Percentiles rank a stretch among this genome's conserved stretches.
phyloP scores from a whole-genome alignment of 2,113 vertebrate species.

The Cinclus mexicanus region DNA sequence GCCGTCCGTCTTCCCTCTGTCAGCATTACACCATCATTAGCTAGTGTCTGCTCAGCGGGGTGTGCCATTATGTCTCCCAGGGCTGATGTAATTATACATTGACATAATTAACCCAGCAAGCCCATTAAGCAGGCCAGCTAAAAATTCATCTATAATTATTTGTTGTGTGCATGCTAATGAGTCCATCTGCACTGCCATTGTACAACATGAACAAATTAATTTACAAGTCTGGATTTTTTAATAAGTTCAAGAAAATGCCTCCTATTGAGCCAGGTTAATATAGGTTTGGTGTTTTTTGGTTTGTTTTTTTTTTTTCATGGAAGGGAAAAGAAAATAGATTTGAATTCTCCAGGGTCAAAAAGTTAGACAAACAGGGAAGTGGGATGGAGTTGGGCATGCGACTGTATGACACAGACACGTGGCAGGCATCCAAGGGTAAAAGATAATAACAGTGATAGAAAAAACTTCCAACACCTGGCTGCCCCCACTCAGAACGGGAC shows the following conservation, averaged over 20 bases:
- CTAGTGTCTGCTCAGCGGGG: constrained; percentile 90
- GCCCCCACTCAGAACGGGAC: background rate
- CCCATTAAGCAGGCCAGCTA: constrained; percentile 98
- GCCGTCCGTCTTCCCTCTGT: constrained; percentile 83
- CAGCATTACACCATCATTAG: constrained; percentile 93
- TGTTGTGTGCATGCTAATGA: constrained; percentile 99
- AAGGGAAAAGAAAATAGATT: constrained; percentile 33
- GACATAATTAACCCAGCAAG: constrained; percentile 99
- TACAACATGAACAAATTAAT: constrained; percentile 99
- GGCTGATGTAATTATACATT: constrained; percentile 99
- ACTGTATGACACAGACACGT: accelerated
- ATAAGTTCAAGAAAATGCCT: constrained; percentile 81
- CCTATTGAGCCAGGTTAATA: constrained; percentile 72
- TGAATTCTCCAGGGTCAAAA: constrained; percentile 40
- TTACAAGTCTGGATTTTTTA: constrained; percentile 95
- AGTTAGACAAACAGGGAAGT: constrained; percentile 53
- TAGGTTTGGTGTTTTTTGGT: background rate
- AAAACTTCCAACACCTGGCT: background rate
- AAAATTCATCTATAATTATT: constrained; percentile 99
- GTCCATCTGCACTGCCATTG: constrained; percentile 99
- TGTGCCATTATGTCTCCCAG: constrained; percentile 92
- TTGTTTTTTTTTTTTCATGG: background rate
- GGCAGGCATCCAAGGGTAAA: background rate
- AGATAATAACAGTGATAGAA: background rate
- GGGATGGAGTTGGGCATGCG: background rate